phyloP scores from a whole-genome alignment of 1,140 invertebrate species.

The Drosophila kanapiae region DNA sequence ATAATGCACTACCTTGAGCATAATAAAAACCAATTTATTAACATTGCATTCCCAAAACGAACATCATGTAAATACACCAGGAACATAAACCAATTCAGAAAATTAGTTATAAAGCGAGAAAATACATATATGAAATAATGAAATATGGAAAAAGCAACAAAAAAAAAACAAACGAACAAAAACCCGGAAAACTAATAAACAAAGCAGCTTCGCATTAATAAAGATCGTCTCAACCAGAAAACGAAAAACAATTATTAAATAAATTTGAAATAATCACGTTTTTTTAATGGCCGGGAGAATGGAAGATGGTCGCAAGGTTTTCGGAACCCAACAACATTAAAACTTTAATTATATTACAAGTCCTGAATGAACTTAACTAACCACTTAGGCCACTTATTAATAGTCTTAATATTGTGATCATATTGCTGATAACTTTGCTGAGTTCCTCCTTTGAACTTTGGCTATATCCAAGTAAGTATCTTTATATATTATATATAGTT shows the following conservation, averaged over 20 bases:
- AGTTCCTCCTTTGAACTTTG: too few relatives aligned
- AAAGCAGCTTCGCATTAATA: conserved; percentile 80
- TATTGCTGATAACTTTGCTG: neutral
- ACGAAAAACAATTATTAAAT: conserved; percentile 49
- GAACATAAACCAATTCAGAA: conserved; percentile 32
- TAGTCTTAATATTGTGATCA: neutral
- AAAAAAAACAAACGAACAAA: conserved; percentile 48
- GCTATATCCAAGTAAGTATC: neutral
- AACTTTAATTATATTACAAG: too few relatives aligned
- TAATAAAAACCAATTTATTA: conserved; percentile 55
- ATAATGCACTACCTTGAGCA: conserved; percentile 51
- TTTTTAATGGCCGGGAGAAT: conserved; percentile 10
- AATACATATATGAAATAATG: conserved; percentile 31
- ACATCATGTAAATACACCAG: conserved; percentile 74
- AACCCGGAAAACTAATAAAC: conserved; percentile 57
- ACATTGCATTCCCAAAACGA: conserved; percentile 47
- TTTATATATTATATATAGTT: neutral
- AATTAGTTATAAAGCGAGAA: conserved; percentile 51
- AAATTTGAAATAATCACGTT: conserved; percentile 22
- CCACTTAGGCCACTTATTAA: neutral
- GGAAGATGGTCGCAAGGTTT: neutral
- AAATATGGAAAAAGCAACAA: conserved; percentile 43
- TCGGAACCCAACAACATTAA: neutral
- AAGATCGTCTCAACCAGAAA: conserved; percentile 74
- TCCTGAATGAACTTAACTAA: neutral